Evolutionary conservation across 35 echinoderm and acorn worm species (phyloP).

Genomic region (Lytechinus variegatus): DNA sequence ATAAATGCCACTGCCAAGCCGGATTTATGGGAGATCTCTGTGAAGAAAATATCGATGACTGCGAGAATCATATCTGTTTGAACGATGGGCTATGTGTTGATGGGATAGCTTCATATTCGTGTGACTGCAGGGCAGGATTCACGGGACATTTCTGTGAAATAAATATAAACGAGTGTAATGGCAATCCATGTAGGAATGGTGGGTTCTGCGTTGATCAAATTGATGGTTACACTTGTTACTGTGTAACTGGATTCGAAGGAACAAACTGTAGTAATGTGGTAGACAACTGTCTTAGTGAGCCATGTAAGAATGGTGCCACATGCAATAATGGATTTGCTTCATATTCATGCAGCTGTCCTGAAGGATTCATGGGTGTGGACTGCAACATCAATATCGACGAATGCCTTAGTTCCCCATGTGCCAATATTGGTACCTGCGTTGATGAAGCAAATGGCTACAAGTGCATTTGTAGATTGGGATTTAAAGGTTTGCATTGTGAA

Average conservation of each 20-base stretch:
- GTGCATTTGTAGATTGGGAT: constrained; percentile 39
- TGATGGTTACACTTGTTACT: constrained; percentile 66
- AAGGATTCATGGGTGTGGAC: constrained; percentile 69
- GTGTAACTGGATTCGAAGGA: constrained; percentile 58
- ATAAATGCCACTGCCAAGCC: constrained; percentile 46
- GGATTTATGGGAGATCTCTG: constrained; percentile 59
- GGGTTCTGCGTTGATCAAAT: constrained; percentile 66
- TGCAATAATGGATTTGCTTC: constrained; percentile 41
- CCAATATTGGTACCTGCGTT: constrained; percentile 55
- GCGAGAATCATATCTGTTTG: neutral
- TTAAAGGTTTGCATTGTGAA: constrained; percentile 40
- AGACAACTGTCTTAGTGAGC: neutral
- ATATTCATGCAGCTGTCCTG: constrained; percentile 55
- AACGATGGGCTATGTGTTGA: constrained; percentile 20
- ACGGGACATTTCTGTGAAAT: neutral
- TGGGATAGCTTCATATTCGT: neutral
- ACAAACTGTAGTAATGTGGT: constrained; percentile 45
- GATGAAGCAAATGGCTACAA: neutral
- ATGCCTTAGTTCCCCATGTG: constrained; percentile 59
- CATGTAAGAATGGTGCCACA: constrained; percentile 57
- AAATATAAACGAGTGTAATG: constrained; percentile 68
- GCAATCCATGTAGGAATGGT: constrained; percentile 82
- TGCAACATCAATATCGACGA: constrained; percentile 80
- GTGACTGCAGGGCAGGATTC: neutral
- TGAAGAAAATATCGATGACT: constrained; percentile 52